A percentile compares a stretch with the other conserved stretches of the same genome.
phyloP scores from a whole-genome alignment of 2,797 vertebrate genomes.

The Antennarius maculatus region DNA sequence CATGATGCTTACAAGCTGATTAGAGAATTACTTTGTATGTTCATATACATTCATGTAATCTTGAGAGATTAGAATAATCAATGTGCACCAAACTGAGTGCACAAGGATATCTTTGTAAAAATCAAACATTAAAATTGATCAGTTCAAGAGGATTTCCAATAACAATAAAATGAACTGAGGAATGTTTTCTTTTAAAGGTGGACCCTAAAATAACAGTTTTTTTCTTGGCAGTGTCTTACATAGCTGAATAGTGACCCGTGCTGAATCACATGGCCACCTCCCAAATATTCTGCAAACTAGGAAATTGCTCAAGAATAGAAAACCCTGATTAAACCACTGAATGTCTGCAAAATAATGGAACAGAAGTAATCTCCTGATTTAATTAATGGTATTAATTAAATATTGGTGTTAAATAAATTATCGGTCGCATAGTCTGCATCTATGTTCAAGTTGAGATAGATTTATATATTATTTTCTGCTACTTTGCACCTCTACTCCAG shows the following conservation, averaged over 20 bases:
- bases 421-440: neutral
- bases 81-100: neutral
- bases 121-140: too few relatives aligned
- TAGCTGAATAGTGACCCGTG: neutral
- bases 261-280: constrained; percentile 33
- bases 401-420: neutral
- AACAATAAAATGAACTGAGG: neutral
- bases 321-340: neutral
- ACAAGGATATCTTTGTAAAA: constrained; percentile 15
- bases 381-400: neutral
- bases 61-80: too few relatives aligned
- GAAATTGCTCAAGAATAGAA: constrained; percentile 29
- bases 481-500: neutral
- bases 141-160: constrained; percentile 3
- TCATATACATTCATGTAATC: neutral
- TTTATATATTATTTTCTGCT: neutral
- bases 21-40: constrained; percentile 25
- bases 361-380: neutral
- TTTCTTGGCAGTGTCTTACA: neutral
- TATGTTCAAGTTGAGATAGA: neutral
- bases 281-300: constrained; percentile 28
- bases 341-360: constrained; percentile 9
- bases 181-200: too few relatives aligned
- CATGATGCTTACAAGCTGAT: constrained; percentile 14
- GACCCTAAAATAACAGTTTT: too few relatives aligned